Evolutionary conservation across 2,888 invertebrate species (phyloP), one percentile per base, ranked within the genome.

Genomic region (Arctia plantaginis): DNA sequence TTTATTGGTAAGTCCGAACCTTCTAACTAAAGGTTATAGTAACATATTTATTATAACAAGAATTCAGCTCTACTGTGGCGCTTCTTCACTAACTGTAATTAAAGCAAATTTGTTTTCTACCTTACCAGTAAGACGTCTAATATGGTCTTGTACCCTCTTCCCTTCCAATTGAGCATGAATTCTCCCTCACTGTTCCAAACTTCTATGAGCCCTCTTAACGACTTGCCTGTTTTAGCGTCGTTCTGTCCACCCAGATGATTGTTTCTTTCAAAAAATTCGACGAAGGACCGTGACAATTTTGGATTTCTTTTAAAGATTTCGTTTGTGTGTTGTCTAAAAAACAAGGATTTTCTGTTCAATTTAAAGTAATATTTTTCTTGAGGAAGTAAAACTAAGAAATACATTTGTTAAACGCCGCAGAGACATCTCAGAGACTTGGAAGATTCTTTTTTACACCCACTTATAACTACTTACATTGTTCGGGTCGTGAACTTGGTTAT

Each of bases 141-240:
- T 76, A 98, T 93, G 3, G 95, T 97, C 78, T 94, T 96, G 87
- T 96, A 98, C 2, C 98, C 98, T 77, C 95, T 96, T 72, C 97
- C 96, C 82, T 97, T 97, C 98, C 98, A 98, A 86, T 97, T 97
- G 7, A 97, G 92, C 83, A 97, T 90, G 27, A 93, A 92, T 86
- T 98, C 97, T 0, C 98, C 98, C 15, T 97, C 97, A 87, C 98
- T 98, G 0, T 93, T 92, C 96, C 97, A 95, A 86, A 97, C 97
- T 79, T 97, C 96, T 1, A 95, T 90, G 62, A 97, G 92, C 0
- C 97, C 97, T 76, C 93, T 93, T 0, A 97, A 95, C 0, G 98
- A 98, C 68, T 98, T 96, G 65, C 93, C 93, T 18, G 79, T 86
- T 20, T 82, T 87, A 0, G 93, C 91, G 68, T 95, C 92, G 0